These are phyloP conservation scores for Cheracebus regulus DNA, from an alignment of 2,797 vertebrate species.

Conservation along the genomic window DNA sequence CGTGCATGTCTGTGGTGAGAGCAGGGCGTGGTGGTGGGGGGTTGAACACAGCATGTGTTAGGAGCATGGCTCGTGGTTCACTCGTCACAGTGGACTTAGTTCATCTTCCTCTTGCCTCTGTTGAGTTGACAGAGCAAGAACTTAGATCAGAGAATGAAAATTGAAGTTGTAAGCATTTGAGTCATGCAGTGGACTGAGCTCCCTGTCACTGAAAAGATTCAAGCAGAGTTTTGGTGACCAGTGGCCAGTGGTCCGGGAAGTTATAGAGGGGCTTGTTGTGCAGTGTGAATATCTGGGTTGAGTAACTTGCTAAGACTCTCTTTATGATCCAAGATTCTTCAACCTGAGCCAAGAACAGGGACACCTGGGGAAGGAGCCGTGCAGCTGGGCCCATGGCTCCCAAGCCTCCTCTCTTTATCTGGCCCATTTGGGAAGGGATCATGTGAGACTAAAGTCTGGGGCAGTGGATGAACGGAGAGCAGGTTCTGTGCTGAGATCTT, in stretches of 20 bases:
- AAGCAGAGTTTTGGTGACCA: background rate
- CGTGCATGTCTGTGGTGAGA: no score
- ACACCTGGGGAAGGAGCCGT: background rate
- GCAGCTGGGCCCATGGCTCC: background rate
- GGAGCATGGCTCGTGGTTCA: fast-evolving
- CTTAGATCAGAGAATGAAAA: background rate
- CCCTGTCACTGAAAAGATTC: background rate
- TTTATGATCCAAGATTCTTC: background rate
- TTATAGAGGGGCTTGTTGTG: background rate
- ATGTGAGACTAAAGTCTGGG: background rate
- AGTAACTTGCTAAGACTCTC: no score
- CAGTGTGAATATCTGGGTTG: no score
- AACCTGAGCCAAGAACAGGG: background rate
- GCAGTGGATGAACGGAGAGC: fast-evolving
- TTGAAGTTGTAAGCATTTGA: background rate
- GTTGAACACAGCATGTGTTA: fast-evolving
- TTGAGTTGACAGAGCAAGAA: background rate
- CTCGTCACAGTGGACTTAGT: background rate
- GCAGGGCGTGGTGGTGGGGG: background rate
- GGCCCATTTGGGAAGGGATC: background rate
- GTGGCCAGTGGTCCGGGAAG: background rate
- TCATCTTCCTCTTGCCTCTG: background rate
- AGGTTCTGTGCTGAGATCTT: background rate
- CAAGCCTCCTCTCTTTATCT: no score
- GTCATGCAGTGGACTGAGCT: background rate